These are phyloP conservation scores for Myzus persicae DNA, from an alignment of 1,140 invertebrate species.

Conservation along the genomic window DNA sequence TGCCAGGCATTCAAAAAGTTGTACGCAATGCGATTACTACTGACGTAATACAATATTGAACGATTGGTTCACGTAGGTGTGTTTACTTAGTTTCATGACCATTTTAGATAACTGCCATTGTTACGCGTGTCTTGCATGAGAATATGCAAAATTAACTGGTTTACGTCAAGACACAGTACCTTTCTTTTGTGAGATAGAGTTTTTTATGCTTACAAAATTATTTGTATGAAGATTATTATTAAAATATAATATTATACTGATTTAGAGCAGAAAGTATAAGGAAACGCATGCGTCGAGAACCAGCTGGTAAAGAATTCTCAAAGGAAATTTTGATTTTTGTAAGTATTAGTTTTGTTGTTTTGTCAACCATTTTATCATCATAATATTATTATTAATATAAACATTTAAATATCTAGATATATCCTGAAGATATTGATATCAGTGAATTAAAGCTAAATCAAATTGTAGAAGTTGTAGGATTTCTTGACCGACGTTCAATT, in stretches of 20 bases:
- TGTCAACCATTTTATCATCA: neutral
- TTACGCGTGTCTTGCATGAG: no score
- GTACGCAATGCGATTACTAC: no score
- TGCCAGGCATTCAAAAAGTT: no score
- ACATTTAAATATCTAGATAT: slow-evolving; percentile 1
- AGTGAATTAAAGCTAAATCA: slow-evolving; percentile 25
- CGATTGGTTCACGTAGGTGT: no score
- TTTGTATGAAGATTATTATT: neutral
- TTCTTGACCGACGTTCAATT: slow-evolving; percentile 6
- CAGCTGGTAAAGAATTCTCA: neutral
- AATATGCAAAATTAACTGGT: no score
- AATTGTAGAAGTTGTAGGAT: slow-evolving; percentile 56
- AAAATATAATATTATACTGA: neutral
- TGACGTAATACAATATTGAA: no score
- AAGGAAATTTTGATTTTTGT: slow-evolving; percentile 51
- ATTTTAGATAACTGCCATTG: no score
- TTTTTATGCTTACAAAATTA: neutral
- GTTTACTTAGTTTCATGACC: no score
- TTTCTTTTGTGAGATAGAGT: no score
- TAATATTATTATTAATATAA: neutral
- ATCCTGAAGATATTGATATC: neutral
- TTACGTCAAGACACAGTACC: no score
- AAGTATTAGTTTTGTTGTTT: slow-evolving; percentile 1
- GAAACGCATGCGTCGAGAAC: slow-evolving; percentile 41
- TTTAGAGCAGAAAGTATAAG: slow-evolving; percentile 1